Base-by-base conservation (phyloP, 2,888 invertebrate species). In the Camponotus fellah region DNA sequence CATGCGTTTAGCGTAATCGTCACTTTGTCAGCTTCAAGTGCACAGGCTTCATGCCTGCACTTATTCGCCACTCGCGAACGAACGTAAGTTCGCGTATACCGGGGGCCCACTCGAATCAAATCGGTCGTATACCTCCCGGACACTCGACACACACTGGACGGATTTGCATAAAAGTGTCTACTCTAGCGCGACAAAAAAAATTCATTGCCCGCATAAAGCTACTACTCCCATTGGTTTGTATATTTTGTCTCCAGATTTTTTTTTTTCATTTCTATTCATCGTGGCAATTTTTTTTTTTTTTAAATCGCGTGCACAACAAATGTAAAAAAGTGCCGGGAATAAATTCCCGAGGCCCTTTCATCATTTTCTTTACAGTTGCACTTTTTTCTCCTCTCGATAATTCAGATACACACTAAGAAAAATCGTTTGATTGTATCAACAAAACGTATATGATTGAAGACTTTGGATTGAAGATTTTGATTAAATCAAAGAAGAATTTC, bases 1-100 rank as follows among this genome's bases (percentile, higher is more conserved):
- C 93, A 92, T 91, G 90, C 92, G 91, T 93, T 92, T 92, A 92
- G 90, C 92, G 92, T 92, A 93, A 94, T 94, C 94, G 93, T 93
- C 93, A 93, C 92, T 92, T 92, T 91, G 92, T 92, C 92, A 92
- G 88, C 88, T 88, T 91, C 89, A 92, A 92, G 92, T 92, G 92
- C 90, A 90, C 86, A 90, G 90, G 26, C 26, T 26, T 26, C 90
- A 89, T 89, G 90, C 89, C 88, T 90, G 86, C 90, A 90, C 90
- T 90, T 90, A 89, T 82, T 26, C 26, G 89, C 82, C 75, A 53
- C 84, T 83, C 86, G 87, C 88, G 79, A 83, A 87, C 88, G 75
- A 83, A 75, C 86, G 84, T 86, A 89, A 86, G 85, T 89, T 79
- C 85, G 84, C 49, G 49, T 53, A 53, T 84, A 82, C 74, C 83